Conservation (phyloP, 2,888 invertebrate species). For the Nowickia ferox region DNA sequence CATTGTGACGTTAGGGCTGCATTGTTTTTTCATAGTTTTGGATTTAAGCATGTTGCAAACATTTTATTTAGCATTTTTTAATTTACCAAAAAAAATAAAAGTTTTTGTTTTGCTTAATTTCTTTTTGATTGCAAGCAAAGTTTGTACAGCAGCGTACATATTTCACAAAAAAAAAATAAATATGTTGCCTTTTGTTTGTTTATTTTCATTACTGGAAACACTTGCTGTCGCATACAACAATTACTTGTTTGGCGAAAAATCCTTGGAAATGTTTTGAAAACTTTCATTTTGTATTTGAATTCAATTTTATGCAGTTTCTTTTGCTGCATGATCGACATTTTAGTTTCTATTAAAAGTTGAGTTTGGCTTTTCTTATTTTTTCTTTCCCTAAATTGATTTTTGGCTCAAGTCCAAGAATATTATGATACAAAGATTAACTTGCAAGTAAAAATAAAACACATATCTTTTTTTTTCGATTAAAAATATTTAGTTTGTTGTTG, state of each 20-base stretch:
- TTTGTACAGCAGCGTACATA: slow-evolving; percentile 17
- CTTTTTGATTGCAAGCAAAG: slow-evolving; percentile 38
- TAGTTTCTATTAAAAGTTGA: slow-evolving; percentile 38
- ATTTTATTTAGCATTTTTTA: slow-evolving; percentile 12
- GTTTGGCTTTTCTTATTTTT: background rate
- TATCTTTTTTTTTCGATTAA: slow-evolving; percentile 49
- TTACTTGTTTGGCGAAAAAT: slow-evolving; percentile 15
- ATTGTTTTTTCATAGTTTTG: background rate
- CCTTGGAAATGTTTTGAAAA: slow-evolving; percentile 17
- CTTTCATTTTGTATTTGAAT: slow-evolving; percentile 16
- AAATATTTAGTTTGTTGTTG: slow-evolving; percentile 38
- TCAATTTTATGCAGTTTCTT: slow-evolving; percentile 28
- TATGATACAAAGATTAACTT: slow-evolving; percentile 66
- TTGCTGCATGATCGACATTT: slow-evolving; percentile 46
- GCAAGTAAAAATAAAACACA: slow-evolving; percentile 49
- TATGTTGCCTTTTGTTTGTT: background rate
- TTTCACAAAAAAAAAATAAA: background rate
- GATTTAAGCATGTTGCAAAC: slow-evolving; percentile 8
- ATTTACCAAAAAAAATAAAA: slow-evolving; percentile 1
- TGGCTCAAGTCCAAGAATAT: slow-evolving; percentile 65
- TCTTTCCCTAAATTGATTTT: slow-evolving; percentile 31
- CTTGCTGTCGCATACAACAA: slow-evolving; percentile 15
- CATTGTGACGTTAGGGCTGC: slow-evolving; percentile 26
- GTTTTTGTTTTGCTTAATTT: slow-evolving; percentile 5
- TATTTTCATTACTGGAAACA: slow-evolving; percentile 29